Conservation (phyloP, 2,113 vertebrate genomes). For the Gorilla gorilla region DNA sequence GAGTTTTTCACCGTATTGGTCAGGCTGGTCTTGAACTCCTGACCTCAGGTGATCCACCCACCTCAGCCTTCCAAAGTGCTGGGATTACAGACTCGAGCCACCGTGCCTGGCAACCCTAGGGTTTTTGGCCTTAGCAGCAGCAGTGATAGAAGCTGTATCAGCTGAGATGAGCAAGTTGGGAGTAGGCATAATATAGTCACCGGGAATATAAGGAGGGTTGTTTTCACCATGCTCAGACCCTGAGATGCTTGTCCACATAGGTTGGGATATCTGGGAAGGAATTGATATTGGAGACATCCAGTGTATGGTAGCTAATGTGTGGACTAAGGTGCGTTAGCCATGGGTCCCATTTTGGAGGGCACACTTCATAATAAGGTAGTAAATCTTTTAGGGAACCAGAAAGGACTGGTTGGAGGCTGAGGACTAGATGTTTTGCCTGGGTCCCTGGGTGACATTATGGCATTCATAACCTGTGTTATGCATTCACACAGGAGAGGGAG, state of each 20-base stretch:
- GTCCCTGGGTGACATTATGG: background rate
- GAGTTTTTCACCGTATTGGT: too few species aligned
- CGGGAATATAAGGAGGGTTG: background rate
- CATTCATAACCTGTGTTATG: background rate
- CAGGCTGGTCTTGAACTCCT: too few species aligned
- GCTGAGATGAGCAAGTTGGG: background rate
- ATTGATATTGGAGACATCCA: background rate
- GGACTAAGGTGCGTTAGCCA: background rate
- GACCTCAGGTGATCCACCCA: too few species aligned
- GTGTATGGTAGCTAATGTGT: background rate
- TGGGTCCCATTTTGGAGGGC: background rate
- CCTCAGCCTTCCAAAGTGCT: too few species aligned
- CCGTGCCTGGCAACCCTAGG: too few species aligned
- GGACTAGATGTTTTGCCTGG: background rate
- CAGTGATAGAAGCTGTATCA: background rate
- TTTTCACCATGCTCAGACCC: background rate
- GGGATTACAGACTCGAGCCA: too few species aligned
- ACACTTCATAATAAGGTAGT: background rate
- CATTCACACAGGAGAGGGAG: background rate
- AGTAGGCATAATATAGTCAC: background rate
- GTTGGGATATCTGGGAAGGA: background rate
- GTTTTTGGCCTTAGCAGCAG: background rate
- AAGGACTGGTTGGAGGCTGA: background rate
- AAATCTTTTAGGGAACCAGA: background rate
- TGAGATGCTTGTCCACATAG: background rate